Conservation (phyloP, 2,888 invertebrate genomes). For the Melitaea athalia region DNA sequence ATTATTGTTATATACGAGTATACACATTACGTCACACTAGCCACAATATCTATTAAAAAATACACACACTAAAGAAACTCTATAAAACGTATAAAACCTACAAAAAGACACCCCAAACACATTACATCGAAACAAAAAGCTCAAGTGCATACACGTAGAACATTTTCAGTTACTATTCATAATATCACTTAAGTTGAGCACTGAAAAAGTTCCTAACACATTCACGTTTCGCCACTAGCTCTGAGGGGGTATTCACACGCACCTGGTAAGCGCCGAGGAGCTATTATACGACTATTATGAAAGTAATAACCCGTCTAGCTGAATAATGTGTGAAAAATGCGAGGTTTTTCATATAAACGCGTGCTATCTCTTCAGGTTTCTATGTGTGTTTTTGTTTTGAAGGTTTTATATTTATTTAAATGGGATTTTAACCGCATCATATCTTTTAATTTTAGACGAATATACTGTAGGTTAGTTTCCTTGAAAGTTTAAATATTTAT, state of each 20-base stretch:
- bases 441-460: not conserved
- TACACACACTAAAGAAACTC: not conserved
- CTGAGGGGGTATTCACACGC: slow-evolving; percentile 52
- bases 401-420: not conserved
- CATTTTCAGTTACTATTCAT: slow-evolving; percentile 32
- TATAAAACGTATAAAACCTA: not conserved
- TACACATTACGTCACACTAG: not conserved
- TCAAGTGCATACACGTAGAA: slow-evolving; percentile 28
- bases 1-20: too few species aligned
- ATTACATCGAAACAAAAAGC: slow-evolving; percentile 10
- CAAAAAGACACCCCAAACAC: slow-evolving; percentile 6
- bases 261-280: slow-evolving; percentile 51
- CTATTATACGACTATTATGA: slow-evolving; percentile 52
- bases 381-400: not conserved
- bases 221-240: slow-evolving; percentile 42
- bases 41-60: not conserved
- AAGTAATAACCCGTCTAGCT: slow-evolving; percentile 48
- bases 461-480: too few species aligned
- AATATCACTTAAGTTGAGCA: slow-evolving; percentile 26
- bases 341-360: slow-evolving; percentile 33
- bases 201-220: slow-evolving; percentile 38
- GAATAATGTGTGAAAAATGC: slow-evolving; percentile 55
- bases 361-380: slow-evolving; percentile 3
- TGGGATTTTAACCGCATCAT: not conserved
- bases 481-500: too few species aligned